Base-by-base conservation (phyloP, 2,797 vertebrate species). In the Gadopsis marmoratus region DNA sequence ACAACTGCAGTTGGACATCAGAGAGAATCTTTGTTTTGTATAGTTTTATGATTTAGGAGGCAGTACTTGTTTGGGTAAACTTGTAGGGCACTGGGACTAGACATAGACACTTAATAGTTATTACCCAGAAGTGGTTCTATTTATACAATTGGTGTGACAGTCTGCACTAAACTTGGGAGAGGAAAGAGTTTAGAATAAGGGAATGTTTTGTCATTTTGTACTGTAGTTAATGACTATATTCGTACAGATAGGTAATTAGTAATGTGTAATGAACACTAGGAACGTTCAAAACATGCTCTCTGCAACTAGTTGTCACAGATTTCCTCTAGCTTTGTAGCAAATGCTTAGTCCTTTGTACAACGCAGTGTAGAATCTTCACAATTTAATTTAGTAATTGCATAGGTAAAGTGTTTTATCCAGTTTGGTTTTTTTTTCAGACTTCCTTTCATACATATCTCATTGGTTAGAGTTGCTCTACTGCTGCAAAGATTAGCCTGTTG, bases 401-500 rank as follows among this genome's bases (percentile, higher is more conserved):
- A 14, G 43, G 31, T 54, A 6, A 48, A 1, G 9, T 9, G 10
- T 33, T 65, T 43, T 47, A 47, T 35, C 2, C 19, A 54, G 9
- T 43, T 41, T 26, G 37, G 12, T 43, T 31, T 56, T 67, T 55
- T 33, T 45, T 55, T 60, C 7, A 23, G 50, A 72, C 26, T 43
- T 78, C 2, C 2, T 70, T 62, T 78, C 29, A 61, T 48, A 56
- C 21, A 19, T 29, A 60, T 19, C 43, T 37, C 21, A 64, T 76
- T 67, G 54, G 72, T 79, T 78, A 14, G 45, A 58, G 78, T 78
- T 63, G 35, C 63, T 76, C 54, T 37, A 23, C 43, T 58, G 56
- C 31, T 85, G 72, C 61, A 74, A 45, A 66, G 59, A 78, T 71
- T 66, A 41, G 64, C 54, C 62, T 78, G 78, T 76, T 83, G 80